Evolutionary conservation across 2,797 vertebrate genomes (phyloP).

Genomic region (Euphonia xanthogaster): DNA sequence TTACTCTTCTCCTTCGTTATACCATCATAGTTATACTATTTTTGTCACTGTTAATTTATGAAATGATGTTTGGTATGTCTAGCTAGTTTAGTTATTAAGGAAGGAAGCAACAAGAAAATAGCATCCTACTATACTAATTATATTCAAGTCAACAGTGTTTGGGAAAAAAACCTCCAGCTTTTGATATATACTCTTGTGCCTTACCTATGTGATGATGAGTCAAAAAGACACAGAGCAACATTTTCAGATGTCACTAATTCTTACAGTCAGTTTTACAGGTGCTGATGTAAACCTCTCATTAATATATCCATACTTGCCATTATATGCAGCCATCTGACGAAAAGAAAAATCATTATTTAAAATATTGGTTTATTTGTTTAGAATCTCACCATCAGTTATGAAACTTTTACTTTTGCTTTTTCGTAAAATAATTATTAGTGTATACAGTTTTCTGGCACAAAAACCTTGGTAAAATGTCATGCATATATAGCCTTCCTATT

Average conservation of each 20-base stretch:
- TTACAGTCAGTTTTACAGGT: not conserved
- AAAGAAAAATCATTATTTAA: not conserved
- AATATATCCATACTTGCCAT: not conserved
- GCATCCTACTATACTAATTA: not conserved
- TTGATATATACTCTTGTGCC: not conserved
- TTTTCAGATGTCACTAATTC: not conserved
- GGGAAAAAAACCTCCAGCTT: not conserved
- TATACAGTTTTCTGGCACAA: not conserved
- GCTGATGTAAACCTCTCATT: not conserved
- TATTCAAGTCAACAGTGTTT: not conserved
- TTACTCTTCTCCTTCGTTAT: not conserved
- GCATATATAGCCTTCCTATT: not conserved
- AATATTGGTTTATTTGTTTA: not conserved
- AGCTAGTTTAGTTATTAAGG: not conserved
- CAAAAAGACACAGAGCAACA: not conserved
- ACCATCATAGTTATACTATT: not conserved
- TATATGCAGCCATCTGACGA: not conserved
- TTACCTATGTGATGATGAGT: not conserved
- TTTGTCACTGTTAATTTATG: constrained; percentile 8
- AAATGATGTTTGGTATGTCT: not conserved
- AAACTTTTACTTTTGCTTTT: not conserved
- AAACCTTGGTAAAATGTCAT: not conserved
- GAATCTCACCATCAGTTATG: not conserved
- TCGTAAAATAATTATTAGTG: not conserved
- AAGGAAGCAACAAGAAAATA: not conserved